Evolutionary conservation across 2,113 vertebrate genomes (phyloP), one percentile per base, ranked within the genome.

Genomic region (Mobula hypostoma): DNA sequence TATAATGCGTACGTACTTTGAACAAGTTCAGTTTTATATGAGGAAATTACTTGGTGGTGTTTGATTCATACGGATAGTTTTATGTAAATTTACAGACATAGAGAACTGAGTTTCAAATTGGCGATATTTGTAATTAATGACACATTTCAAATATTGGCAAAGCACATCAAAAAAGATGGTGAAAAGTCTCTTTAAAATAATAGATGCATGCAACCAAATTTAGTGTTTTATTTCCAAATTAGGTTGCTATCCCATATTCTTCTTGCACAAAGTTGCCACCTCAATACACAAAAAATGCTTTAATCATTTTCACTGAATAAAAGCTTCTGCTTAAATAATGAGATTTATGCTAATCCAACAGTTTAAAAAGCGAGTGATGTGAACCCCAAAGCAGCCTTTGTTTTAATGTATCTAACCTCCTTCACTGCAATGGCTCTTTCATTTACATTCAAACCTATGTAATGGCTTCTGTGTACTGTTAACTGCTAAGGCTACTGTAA

Each of bases 51-150:
- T 32, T 3, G 77, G 77, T 12, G 14, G n/a, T 32, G n/a, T 79
- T 79, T 32, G 29, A 32, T 32, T 79, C n/a, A 11, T 5, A 1
- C 11, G 1, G 27, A 5, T 21, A 19, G 63, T 11, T 7, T 1
- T 14, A 72, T 12, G 17, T 72, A 19, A 15, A 72, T 78, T 78
- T 79, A 36, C 77, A 79, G 77, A 79, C 15, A 11, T 24, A 7
- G 24, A 83, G 15, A 88, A 90, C 29, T 8, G n/a, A 87, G 9
- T 66, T 32, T 90, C 87, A 90, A 90, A 90, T 90, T 66, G 63
- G 29, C 32, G 17, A 66, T 17, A 58, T 56, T 85, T 40, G 24
- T n/a, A 36, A 90, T 7, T 1, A 48, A 2, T 29, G 27, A 63
- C 14, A 88, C 85, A 88, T 83, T 24, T 83, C 40, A 7, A 83